Evolutionary conservation across 2,113 vertebrate genomes (phyloP).

Genomic region (Ceratotherium simum): DNA sequence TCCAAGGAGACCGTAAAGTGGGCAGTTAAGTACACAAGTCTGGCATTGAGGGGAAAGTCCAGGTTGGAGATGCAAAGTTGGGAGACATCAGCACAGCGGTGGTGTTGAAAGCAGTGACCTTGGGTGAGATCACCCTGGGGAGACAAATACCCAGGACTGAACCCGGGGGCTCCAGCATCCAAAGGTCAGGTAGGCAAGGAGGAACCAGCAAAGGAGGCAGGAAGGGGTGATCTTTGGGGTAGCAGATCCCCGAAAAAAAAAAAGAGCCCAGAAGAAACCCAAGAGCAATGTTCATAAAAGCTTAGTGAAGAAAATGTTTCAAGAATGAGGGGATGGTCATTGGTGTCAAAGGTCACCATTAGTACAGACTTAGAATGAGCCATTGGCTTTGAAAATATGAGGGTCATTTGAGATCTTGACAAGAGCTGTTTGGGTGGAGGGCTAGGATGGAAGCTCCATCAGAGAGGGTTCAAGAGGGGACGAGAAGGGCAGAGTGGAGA

Average conservation of each 20-base stretch:
- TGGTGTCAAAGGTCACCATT: not conserved
- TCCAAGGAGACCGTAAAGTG: not conserved
- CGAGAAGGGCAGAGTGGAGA: not conserved
- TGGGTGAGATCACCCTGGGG: too few relatives aligned
- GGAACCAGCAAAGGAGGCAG: not conserved
- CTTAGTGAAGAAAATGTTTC: not conserved
- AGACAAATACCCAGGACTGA: not conserved
- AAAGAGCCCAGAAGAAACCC: not conserved
- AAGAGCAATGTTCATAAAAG: not conserved
- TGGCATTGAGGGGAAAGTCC: not conserved
- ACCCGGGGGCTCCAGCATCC: not conserved
- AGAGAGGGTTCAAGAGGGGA: not conserved
- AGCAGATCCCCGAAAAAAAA: too few relatives aligned
- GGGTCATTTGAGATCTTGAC: not conserved
- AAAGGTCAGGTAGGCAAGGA: not conserved
- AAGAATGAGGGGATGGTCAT: not conserved
- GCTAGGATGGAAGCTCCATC: not conserved
- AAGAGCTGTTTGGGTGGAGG: not conserved
- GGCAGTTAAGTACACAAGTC: not conserved
- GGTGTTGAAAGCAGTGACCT: too few relatives aligned
- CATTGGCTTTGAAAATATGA: conserved; percentile 22
- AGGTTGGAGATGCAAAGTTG: not conserved
- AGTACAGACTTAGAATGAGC: not conserved
- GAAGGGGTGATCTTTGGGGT: not conserved
- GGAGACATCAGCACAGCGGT: not conserved